These are phyloP conservation scores for Oryzias javanicus DNA, from an alignment of 2,113 vertebrate genomes.

Conservation along the genomic window DNA sequence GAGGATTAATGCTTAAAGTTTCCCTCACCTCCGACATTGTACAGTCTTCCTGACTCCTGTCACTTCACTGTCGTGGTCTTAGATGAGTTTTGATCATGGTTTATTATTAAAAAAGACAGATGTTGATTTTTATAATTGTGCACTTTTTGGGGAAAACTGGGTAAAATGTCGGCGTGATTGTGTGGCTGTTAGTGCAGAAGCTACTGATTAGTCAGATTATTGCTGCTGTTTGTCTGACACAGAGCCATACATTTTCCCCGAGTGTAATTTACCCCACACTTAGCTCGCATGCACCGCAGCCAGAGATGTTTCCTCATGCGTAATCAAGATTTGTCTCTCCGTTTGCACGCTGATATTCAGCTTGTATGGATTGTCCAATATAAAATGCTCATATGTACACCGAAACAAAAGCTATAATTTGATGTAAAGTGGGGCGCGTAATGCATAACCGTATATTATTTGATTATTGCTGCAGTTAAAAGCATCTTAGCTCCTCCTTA, in stretches of 20 bases:
- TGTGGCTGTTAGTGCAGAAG: constrained; percentile 53
- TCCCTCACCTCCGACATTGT: constrained; percentile 61
- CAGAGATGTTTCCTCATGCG: constrained; percentile 37
- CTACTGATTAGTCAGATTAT: constrained; percentile 64
- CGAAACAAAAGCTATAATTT: constrained; percentile 62
- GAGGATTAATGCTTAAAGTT: constrained; percentile 79
- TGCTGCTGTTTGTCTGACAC: constrained; percentile 66
- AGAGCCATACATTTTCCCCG: constrained; percentile 53
- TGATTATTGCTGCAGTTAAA: constrained; percentile 77
- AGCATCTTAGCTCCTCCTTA: constrained; percentile 69
- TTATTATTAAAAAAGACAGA: constrained; percentile 1
- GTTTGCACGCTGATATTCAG: constrained; percentile 59
- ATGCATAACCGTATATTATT: constrained; percentile 74
- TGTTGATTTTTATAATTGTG: neutral
- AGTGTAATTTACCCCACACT: constrained; percentile 73
- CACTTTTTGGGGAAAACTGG: neutral
- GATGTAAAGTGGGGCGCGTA: constrained; percentile 56
- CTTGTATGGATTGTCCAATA: constrained; percentile 73
- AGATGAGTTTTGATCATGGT: neutral
- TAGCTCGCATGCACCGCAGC: constrained; percentile 43
- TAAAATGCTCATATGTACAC: constrained; percentile 52
- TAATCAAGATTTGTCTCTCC: constrained; percentile 71
- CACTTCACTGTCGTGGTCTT: constrained; percentile 11
- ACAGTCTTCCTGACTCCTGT: constrained; percentile 45
- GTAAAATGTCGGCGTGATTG: constrained; percentile 35